phyloP scores from a whole-genome alignment of 2,888 invertebrate genomes.

The Cerceris rybyensis region DNA sequence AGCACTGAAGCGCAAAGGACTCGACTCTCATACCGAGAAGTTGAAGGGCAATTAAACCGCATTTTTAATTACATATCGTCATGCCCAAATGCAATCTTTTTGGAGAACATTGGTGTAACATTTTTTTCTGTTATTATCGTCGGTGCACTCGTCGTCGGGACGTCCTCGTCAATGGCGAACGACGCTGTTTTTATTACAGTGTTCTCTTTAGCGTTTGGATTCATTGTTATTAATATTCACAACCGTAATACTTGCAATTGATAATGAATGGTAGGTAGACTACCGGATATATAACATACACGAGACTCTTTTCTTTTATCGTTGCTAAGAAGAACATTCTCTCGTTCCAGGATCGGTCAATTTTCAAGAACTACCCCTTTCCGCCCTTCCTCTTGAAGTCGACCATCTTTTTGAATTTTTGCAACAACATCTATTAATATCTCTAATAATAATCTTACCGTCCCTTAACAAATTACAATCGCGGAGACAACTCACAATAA shows the following conservation, averaged over 20 bases:
- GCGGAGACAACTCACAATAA: no score
- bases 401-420: neutral
- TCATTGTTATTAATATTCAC: conserved; percentile 69
- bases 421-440: no score
- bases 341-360: neutral
- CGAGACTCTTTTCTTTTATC: conserved; percentile 35
- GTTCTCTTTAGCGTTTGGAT: conserved; percentile 23
- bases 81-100: neutral
- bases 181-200: conserved; percentile 29
- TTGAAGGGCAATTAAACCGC: neutral
- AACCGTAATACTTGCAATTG: conserved; percentile 78
- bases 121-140: neutral
- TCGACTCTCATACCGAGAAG: no score
- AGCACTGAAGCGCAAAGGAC: no score
- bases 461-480: no score
- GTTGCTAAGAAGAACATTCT: conserved; percentile 33
- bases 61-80: neutral
- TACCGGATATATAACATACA: conserved; percentile 47
- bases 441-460: no score
- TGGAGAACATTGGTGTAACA: neutral
- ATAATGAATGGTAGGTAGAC: conserved; percentile 69
- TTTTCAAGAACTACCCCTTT: neutral
- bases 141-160: conserved; percentile 1
- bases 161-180: conserved; percentile 23
- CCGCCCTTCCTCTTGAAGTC: neutral